Evolutionary conservation across 1,140 invertebrate species (phyloP), one percentile per base, ranked within the genome.

Genomic region (Drosophila elegans): DNA sequence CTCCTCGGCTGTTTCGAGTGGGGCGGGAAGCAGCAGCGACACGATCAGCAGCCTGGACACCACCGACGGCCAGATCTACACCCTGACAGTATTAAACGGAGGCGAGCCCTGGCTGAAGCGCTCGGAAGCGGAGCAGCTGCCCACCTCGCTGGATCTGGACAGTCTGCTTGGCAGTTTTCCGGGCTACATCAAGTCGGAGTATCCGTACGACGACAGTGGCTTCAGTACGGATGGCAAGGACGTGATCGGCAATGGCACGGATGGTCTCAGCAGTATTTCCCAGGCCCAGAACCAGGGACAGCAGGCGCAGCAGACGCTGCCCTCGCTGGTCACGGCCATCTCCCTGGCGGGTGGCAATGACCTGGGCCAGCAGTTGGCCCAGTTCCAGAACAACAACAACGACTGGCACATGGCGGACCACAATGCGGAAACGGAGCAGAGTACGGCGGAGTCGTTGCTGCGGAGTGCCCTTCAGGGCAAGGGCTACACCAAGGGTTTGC

Each of bases 401-500:
- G 96, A 96, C 80, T 96, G 95, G 96, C 96, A 96, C 79, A 93
- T 95, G 55, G 94, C 95, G 2, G 95, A 96, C 84, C 94, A 96
- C 85, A 96, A 96, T 89, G 93, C 94, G 42, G 94, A 95, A 46
- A 93, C 94, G 51, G 94, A 95, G 13, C 74, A 92, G 74, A 94
- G 94, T 32, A 93, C 94, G 0, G 94, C 95, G 9, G 96, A 97
- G 78, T 97, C 96, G 27, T 92, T 97, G 53, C 91, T 97, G 64
- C 93, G 97, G 72, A 97, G 95, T 90, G 97, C 96, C 9, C 93
- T 97, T 25, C 96, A 97, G 90, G 97, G 96, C 1, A 95, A 94
- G 71, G 92, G 92, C 4, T 92, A 92, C 42, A 63, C 76, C 29
- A 90, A 95, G 94, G 93, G 93, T 91, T 55, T 94, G 93, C 85